A percentile compares a stretch with the other conserved stretches of the same genome.
phyloP scores from a whole-genome alignment of 1,140 invertebrate species.

The Hirudo medicinalis region DNA sequence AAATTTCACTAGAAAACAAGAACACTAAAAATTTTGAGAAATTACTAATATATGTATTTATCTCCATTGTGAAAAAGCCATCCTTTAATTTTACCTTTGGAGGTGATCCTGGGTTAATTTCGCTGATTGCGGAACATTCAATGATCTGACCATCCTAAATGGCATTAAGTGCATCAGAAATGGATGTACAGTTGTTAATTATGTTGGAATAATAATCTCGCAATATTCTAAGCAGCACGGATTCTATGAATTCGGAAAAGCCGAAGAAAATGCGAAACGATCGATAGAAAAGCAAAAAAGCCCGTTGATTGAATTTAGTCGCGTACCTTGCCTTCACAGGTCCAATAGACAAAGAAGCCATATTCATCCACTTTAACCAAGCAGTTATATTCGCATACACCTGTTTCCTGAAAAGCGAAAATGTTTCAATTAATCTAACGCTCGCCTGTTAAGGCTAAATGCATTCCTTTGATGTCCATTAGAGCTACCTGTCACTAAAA shows the following conservation, averaged over 20 bases:
- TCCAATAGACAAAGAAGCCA: slow-evolving; percentile 98
- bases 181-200: no score
- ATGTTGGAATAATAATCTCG: no score
- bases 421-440: slow-evolving; percentile 11
- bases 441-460: slow-evolving; percentile 14
- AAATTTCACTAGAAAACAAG: no score
- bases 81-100: slow-evolving; percentile 53
- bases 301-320: neutral
- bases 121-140: slow-evolving; percentile 91
- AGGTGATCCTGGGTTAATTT: slow-evolving; percentile 72
- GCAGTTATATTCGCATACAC: slow-evolving; percentile 71
- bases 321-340: slow-evolving; percentile 79
- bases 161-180: no score
- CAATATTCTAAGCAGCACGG: slow-evolving; percentile 23
- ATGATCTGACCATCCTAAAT: slow-evolving; percentile 83
- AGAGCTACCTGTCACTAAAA: no score
- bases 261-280: no score
- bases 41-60: no score
- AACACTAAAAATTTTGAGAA: no score
- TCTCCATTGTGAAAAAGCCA: no score
- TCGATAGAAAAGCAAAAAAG: no score
- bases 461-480: no score
- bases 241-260: no score
- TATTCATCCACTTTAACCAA: slow-evolving; percentile 91
- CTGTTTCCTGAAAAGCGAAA: slow-evolving; percentile 55